Base-by-base conservation (phyloP, 2,797 vertebrate genomes). In the Crocodylus rhombifer region DNA sequence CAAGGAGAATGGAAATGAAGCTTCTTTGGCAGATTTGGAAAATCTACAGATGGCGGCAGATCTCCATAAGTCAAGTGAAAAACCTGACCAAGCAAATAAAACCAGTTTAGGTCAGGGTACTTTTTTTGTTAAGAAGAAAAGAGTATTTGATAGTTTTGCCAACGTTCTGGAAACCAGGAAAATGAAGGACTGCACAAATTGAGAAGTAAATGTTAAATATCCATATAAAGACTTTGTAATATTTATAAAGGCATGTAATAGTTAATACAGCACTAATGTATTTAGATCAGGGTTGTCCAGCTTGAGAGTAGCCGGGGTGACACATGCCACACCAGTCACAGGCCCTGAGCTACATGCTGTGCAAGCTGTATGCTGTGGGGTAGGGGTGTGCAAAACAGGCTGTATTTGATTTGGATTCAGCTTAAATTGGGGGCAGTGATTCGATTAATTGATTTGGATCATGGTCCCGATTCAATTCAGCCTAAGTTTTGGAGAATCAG, bases 131-230 rank as follows among this genome's bases (percentile, higher is more conserved):
- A 97, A 96, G 89, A 97, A 94, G 87, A 97, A 83, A 86, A 96
- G 82, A 90, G 96, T 90, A 9, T 97, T 97, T 91, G 96, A 97
- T 82, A 93, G 91, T 76, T 97, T 97, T 81, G 81, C 77, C 67
- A 82, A 86, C 28, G 11, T 96, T 87, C 69, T 93, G 94, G 81
- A 96, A 92, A 94, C 85, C 86, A 92, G 77, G 33, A 95, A 15
- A 88, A 42, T 21, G 94, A 74, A 80, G 86, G 62, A 94, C 30
- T 77, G 77, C 36, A 84, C 1, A 16, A 90, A 77, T 0, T 93
- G 60, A 95, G 73, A 84, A 14, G n/a, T 4, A 2, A 8, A 4
- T 0, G 11, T 12, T 75, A 80, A 20, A n/a, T 7, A 61, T 28
- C 74, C 13, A 25, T 61, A 60, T 12, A 42, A 15, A 63, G 6